Conservation (phyloP, 2,113 vertebrate genomes). For the Hemibates koningsi region DNA sequence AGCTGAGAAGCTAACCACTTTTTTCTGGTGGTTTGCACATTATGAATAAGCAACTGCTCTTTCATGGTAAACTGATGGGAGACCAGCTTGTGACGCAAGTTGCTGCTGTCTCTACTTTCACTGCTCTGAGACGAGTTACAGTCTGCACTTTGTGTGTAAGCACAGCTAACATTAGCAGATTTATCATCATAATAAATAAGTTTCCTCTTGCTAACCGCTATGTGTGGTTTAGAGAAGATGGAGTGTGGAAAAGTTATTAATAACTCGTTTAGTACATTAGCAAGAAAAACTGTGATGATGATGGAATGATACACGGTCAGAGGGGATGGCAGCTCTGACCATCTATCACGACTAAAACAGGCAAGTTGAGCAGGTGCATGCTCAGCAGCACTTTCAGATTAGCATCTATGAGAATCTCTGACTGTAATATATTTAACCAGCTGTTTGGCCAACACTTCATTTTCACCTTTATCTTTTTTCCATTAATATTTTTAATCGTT, state of each 20-base stretch:
- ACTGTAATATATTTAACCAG: not conserved
- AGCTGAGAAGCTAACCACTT: not conserved
- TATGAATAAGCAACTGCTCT: not conserved
- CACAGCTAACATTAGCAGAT: not conserved
- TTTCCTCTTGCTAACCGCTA: not conserved
- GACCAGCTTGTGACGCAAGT: not conserved
- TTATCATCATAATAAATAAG: not conserved
- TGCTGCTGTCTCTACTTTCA: not conserved
- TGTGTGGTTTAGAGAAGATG: not conserved
- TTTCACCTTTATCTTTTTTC: not conserved
- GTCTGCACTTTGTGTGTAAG: not conserved
- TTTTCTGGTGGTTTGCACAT: not conserved
- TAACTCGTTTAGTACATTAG: not conserved
- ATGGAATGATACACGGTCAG: not conserved
- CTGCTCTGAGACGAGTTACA: not conserved
- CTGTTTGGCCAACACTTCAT: not conserved
- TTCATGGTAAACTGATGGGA: not conserved
- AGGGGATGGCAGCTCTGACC: not conserved
- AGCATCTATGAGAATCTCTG: not conserved
- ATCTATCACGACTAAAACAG: not conserved
- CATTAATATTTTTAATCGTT: not conserved
- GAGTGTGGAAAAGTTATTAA: fast-evolving
- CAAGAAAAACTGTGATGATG: not conserved
- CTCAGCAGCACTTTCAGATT: not conserved
- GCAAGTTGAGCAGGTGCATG: not conserved